Evolutionary conservation across 23 tunicate genomes (phyloP).

Genomic region (Trididemnum miniatum): DNA sequence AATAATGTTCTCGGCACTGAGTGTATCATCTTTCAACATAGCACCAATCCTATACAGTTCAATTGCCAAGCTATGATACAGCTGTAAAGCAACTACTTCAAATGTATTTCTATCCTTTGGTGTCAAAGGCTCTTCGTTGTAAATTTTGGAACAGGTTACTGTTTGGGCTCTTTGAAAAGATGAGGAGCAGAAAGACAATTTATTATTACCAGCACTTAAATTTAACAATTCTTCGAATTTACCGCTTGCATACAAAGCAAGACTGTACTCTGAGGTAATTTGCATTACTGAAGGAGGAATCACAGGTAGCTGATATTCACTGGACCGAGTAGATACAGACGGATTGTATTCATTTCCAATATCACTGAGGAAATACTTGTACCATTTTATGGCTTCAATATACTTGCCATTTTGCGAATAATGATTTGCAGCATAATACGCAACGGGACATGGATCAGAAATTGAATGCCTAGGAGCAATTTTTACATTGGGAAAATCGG

Average conservation of each 20-base stretch:
- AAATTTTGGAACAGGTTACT: background rate
- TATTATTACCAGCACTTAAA: background rate
- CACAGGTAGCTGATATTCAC: background rate
- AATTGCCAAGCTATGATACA: background rate
- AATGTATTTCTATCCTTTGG: background rate
- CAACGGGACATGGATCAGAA: background rate
- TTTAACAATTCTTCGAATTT: background rate
- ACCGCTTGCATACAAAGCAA: background rate
- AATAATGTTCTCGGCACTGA: background rate
- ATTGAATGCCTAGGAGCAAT: background rate
- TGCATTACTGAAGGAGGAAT: constrained; percentile 3
- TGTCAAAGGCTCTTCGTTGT: background rate
- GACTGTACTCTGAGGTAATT: background rate
- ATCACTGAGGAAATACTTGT: background rate
- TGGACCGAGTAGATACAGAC: background rate
- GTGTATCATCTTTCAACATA: background rate
- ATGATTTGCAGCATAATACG: background rate
- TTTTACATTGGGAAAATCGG: background rate
- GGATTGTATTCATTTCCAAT: background rate
- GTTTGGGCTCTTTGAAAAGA: background rate
- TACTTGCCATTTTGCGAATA: background rate
- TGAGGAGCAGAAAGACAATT: background rate
- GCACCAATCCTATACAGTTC: background rate
- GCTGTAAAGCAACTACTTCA: background rate
- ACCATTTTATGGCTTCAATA: background rate